Evolutionary conservation across 2,113 vertebrate genomes (phyloP), one percentile per base, ranked within the genome.

Genomic region (Aviceda subcristata): DNA sequence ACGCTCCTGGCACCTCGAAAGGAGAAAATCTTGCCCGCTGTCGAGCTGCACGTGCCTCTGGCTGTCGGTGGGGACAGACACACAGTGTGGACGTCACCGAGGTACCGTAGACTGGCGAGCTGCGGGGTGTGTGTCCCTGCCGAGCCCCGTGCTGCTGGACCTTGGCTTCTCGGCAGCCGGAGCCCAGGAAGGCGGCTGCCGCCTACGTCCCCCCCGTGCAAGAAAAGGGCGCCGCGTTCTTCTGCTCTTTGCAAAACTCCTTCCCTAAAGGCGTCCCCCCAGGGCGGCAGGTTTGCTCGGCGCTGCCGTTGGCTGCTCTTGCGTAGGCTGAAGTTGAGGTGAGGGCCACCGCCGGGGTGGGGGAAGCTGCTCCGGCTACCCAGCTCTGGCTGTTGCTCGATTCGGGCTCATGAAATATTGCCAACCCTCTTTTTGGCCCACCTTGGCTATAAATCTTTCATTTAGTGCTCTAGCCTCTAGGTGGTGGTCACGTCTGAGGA

Each of bases 81-180:
- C 27, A 13, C 1, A 0, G 66, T 0, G 0, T 16, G 56, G 67
- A 36, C 11, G 24, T 46, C 23, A n/a, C 41, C 10, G 9, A n/a
- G 32, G 48, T 5, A 7, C 15, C 4, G 1, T 3, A 6, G 62
- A 3, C 6, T 6, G 26, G 46, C 4, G 12, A 19, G n/a, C 19
- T 27, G 67, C 50, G 17, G 30, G 1, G 11, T 2, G 51, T 11
- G 55, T 9, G 67, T 78, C 77, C 79, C 57, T 55, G 45, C 45
- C 13, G 3, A 80, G 59, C 36, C 55, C 55, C 12, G 32, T 23
- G 78, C 90, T 29, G 45, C 38, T 9, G 38, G 11, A 21, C 59
- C 23, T 16, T 3, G 34, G 66, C 14, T 34, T 6, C 74, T 15
- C 43, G 2, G 67, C 57, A 30, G 16, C 51, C 2, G 3, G n/a